Evolutionary conservation across 2,113 vertebrate species (phyloP), one percentile per base, ranked within the genome.

Genomic region (Calidris pygmaea): DNA sequence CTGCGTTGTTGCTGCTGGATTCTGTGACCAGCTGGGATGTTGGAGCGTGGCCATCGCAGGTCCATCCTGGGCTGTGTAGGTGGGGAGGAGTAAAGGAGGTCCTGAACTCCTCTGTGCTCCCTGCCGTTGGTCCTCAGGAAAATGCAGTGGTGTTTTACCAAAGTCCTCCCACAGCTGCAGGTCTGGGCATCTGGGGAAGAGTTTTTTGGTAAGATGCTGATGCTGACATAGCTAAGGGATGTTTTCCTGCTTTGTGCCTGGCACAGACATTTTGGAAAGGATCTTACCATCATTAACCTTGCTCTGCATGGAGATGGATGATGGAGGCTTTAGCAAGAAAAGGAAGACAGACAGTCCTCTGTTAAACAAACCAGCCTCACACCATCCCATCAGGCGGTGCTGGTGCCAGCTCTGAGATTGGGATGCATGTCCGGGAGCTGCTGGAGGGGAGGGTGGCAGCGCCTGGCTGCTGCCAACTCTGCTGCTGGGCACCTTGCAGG

Each of bases 371-470:
- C 68, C 23, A 78, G 5, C 58, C 37, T 24, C 35, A 7, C 47
- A 10, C 24, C 32, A 32, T 37, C 4, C 39, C 14, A 6, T 47
- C 60, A 37, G 70, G 90, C 0, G 0, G 24, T 66, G 50, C 65
- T 0, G 4, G 19, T 4, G 2, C 45, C 47, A 35, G 60, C 50
- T 62, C 32, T 4, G 63, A 13, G 35, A 8, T 27, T 62, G 39
- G 79, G 56, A 4, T 47, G 35, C 3, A 0, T 0, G 0, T 76
- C 50, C 1, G 8, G 75, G 41, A 82, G 27, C 43, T 0, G 1
- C 48, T 10, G 84, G 58, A 37, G 14, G 17, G 58, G 53, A 59
- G 27, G 58, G 13, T 0, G 3, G 50, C 47, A 27, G 39, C 3
- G 7, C 3, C 0, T 1, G 27, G 37, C 75, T 73, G 66, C 70